Percentiles rank a stretch among this genome's conserved stretches.
phyloP scores from a whole-genome alignment of 2,888 invertebrate species.

The Acronicta psi region DNA sequence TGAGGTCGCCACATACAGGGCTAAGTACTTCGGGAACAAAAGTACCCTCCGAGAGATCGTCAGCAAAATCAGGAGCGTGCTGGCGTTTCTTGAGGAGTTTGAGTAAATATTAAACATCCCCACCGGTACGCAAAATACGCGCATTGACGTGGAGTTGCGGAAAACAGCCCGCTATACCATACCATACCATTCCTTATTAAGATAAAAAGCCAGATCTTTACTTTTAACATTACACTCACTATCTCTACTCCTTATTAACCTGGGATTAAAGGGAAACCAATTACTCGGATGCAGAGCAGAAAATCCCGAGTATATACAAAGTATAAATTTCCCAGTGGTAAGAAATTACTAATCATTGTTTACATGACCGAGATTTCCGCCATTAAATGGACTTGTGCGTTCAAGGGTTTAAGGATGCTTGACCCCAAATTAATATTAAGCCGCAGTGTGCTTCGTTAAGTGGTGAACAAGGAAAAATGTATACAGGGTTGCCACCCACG shows the following conservation, averaged over 20 bases:
- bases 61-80: no score
- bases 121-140: no score
- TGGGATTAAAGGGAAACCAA: neutral
- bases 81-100: no score
- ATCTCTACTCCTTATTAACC: slow-evolving; percentile 13
- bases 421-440: slow-evolving; percentile 61
- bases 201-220: no score
- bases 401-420: slow-evolving; percentile 44
- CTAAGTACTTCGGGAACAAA: no score
- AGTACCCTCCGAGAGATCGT: no score
- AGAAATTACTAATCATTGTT: slow-evolving; percentile 50
- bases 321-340: slow-evolving; percentile 1
- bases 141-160: no score
- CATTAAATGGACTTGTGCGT: slow-evolving; percentile 48
- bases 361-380: slow-evolving; percentile 46
- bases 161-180: no score
- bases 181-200: no score
- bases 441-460: slow-evolving; percentile 49
- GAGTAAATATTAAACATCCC: no score
- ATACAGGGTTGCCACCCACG: slow-evolving; percentile 25
- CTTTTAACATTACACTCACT: neutral
- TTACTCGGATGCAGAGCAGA: neutral
- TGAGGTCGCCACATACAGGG: no score
- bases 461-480: slow-evolving; percentile 53
- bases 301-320: slow-evolving; percentile 2